These are phyloP conservation scores for Anoplopoma fimbria DNA, from an alignment of 2,113 vertebrate species.

Conservation along the genomic window DNA sequence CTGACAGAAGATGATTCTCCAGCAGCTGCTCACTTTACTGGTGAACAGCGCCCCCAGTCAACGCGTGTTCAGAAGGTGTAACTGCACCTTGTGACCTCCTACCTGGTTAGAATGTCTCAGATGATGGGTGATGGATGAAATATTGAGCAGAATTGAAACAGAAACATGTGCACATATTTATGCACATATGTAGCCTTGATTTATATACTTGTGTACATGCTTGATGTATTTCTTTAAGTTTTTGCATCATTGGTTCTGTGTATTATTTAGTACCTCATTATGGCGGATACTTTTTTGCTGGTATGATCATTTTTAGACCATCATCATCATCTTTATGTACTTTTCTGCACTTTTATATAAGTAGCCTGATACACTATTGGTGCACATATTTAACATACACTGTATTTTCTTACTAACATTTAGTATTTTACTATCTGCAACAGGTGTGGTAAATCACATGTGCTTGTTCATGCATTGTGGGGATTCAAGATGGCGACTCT, in stretches of 20 bases:
- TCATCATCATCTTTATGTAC: background rate
- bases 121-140: too few species aligned
- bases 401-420: too few species aligned
- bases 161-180: background rate
- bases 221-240: background rate
- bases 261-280: too few species aligned
- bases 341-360: too few species aligned
- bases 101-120: background rate
- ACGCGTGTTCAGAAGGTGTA: background rate
- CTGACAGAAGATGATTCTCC: background rate
- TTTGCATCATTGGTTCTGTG: background rate
- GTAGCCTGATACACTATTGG: background rate
- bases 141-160: background rate
- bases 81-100: slow-evolving; percentile 20
- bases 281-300: too few species aligned
- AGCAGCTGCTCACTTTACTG: background rate
- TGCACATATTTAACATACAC: too few species aligned
- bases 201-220: background rate
- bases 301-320: background rate
- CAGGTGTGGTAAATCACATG: too few species aligned
- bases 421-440: too few species aligned
- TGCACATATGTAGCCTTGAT: background rate
- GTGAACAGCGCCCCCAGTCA: slow-evolving; percentile 69
- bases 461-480: too few species aligned
- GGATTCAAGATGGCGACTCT: too few species aligned